A percentile compares a stretch with the other conserved stretches of the same genome.
These are phyloP conservation scores for Diplolepis rosae DNA, from an alignment of 2,888 invertebrate genomes.

Conservation along the genomic window DNA sequence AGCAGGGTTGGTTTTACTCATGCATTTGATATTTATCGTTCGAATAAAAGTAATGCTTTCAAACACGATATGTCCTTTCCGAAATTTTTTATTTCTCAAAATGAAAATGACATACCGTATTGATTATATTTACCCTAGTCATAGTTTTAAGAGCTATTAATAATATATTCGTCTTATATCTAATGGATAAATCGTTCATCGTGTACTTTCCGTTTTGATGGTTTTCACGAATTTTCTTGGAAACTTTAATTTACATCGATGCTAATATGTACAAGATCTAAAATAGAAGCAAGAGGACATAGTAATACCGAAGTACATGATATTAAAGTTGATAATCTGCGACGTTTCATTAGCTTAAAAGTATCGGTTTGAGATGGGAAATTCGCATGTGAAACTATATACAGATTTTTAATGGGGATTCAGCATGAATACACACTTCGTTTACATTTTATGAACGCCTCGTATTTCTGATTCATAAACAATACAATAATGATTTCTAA, in stretches of 20 bases:
- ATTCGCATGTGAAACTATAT: conserved; percentile 10
- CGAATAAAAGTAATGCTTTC: conserved; percentile 3
- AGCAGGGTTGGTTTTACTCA: neutral
- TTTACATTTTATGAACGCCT: conserved; percentile 25
- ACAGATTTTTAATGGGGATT: neutral
- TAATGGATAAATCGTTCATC: conserved; percentile 33
- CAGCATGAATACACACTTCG: conserved; percentile 4
- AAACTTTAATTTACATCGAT: conserved; percentile 50
- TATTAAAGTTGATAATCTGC: conserved; percentile 14
- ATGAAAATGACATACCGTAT: conserved; percentile 41
- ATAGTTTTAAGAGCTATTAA: conserved; percentile 33
- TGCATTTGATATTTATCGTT: neutral
- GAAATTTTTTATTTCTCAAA: conserved; percentile 44
- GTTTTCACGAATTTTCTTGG: neutral
- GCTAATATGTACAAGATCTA: conserved; percentile 51
- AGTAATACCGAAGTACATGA: neutral
- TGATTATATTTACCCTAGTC: conserved; percentile 34
- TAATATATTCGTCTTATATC: conserved; percentile 29
- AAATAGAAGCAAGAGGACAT: conserved; percentile 19
- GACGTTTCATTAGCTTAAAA: neutral
- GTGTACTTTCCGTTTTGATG: conserved; percentile 10
- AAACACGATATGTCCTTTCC: neutral
- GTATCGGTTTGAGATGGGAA: conserved; percentile 9
- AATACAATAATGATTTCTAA: neutral
- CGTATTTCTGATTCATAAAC: neutral